Percentiles rank a stretch among this genome's conserved stretches.
Conservation (phyloP, 2,113 vertebrate genomes). For the Chionodraco myersi region DNA sequence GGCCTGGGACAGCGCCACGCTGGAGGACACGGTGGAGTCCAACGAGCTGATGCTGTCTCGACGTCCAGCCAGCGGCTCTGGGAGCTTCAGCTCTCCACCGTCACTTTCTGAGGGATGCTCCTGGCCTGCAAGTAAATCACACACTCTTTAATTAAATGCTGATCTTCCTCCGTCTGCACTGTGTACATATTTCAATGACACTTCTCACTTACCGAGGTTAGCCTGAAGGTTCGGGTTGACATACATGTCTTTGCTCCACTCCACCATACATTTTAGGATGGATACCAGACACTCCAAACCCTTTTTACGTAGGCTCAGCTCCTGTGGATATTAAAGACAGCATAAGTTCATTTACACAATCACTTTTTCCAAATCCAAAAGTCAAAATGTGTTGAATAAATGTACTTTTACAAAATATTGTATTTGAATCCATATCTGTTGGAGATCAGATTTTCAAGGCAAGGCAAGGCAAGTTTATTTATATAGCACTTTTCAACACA, state of each 20-base stretch:
- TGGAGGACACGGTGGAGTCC: constrained; percentile 92
- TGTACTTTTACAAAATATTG: too few relatives aligned
- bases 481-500: too few relatives aligned
- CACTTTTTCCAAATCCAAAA: background rate
- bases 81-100: constrained; percentile 86
- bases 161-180: background rate
- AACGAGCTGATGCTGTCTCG: constrained; percentile 92
- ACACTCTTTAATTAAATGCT: background rate
- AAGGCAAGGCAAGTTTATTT: too few relatives aligned
- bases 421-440: too few relatives aligned
- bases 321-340: constrained; percentile 77
- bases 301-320: constrained; percentile 97
- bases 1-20: constrained; percentile 81
- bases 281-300: constrained; percentile 97
- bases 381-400: too few relatives aligned
- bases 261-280: constrained; percentile 98
- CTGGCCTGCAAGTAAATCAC: constrained; percentile 83
- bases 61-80: constrained; percentile 85
- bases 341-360: background rate
- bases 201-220: constrained; percentile 88
- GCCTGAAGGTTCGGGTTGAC: constrained; percentile 96
- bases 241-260: constrained; percentile 98
- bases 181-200: background rate
- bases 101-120: constrained; percentile 90
- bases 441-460: too few relatives aligned